Evolutionary conservation across 2,888 invertebrate species (phyloP), one percentile per base, ranked within the genome.

Genomic region (Amaurobius ferox): DNA sequence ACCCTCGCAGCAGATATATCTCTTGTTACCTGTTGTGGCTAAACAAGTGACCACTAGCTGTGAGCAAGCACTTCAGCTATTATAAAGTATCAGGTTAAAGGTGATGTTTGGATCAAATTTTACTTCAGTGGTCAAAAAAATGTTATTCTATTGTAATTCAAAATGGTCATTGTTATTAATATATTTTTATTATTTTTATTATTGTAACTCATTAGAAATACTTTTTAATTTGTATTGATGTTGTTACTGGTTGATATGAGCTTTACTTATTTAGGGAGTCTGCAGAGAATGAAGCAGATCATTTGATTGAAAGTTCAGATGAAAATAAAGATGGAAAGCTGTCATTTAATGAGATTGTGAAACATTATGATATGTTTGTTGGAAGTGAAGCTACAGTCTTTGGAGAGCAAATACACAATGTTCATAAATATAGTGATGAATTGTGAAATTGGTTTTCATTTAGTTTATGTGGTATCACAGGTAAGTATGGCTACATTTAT

Each of bases 301-400:
- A 98, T 92, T 92, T 98, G 88, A 95, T 98, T 92, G 95, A 94
- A 2, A 93, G 95, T 0, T 94, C 97, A 0, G 98, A 98, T 91
- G 95, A 96, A 89, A 94, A 98, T 92, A 94, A 95, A 90, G 96
- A 98, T 91, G 94, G 95, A 89, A 91, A 94, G 86, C 92, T 98
- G 44, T 94, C 95, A 0, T 96, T 94, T 91, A 93, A 94, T 0
- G 98, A 98, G 93, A 94, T 98, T 66, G 91, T 97, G 0, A 93
- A 94, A 0, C 96, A 97, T 91, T 95, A 97, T 91, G 95, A 96
- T 88, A 94, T 94, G 73, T 98, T 98, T 92, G 98, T 98, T 3
- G 97, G 98, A 74, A 96, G 96, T 90, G 97, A 98, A 92, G 97
- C 95, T 6, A 96, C 97, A 0, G 96, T 96, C 92, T 96, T 95